Evolutionary conservation across 2,113 vertebrate genomes (phyloP), one percentile per base, ranked within the genome.

Genomic region (Passer montanus): DNA sequence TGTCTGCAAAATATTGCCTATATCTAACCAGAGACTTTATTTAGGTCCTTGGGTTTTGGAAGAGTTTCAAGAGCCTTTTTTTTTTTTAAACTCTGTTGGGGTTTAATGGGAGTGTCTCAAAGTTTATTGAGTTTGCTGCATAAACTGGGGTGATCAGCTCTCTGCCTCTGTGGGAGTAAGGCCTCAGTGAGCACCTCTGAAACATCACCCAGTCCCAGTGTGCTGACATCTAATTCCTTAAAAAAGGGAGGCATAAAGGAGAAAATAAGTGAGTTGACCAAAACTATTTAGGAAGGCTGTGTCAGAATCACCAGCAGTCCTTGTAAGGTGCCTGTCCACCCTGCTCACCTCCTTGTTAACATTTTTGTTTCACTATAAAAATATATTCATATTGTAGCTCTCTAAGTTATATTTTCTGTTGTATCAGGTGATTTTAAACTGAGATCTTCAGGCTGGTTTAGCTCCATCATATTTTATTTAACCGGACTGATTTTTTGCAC

Each of bases 311-410:
- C 35, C 60, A 55, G 21, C 6, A 30, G 24, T 8, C n/a, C 41
- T 69, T 56, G 17, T 11, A n/a, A 35, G 4, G 11, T 7, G 2
- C 23, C 23, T 35, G 24, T 6, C 17, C 22, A 23, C 84, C 64
- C n/a, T 53, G 4, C 11, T 22, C 15, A 10, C 9, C 22, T 84
- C 17, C 17, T 33, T 33, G 6, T 30, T 68, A n/a, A 10, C 15
- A 11, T 11, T 82, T 89, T 39, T 31, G 12, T 44, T n/a, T 87
- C 58, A 44, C 3, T 70, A 31, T 30, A 18, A 35, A 58, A 75
- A 55, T 0, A 7, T 43, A 12, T 7, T 67, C 0, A 17, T 19
- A 1, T 26, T 20, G 11, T 3, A 8, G 13, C 4, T 70, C 18
- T 75, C 33, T 39, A 53, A 33, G 16, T 68, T 47, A 4, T 30